phyloP scores from a whole-genome alignment of 1,140 invertebrate species.

The Tetramorium parvispinum region DNA sequence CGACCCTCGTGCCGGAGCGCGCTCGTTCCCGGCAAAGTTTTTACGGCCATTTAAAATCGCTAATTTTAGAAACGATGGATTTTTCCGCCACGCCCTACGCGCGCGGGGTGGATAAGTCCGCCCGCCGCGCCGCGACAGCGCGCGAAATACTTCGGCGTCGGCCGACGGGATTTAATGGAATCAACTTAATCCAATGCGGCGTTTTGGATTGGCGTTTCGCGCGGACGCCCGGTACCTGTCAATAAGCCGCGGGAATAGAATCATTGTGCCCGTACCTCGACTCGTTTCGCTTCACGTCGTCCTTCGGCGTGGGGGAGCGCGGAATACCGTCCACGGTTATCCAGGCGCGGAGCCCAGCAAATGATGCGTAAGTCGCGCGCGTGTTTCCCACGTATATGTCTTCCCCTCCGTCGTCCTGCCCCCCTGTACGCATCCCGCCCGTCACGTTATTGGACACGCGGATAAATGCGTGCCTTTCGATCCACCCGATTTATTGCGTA shows the following conservation, averaged over 20 bases:
- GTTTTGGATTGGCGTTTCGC: slow-evolving; percentile 1
- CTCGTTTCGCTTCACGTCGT: slow-evolving; percentile 27
- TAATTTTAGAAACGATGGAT: slow-evolving; percentile 35
- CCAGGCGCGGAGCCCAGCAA: slow-evolving; percentile 1
- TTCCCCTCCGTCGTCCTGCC: not conserved
- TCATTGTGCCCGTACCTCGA: slow-evolving; percentile 23
- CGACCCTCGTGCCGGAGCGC: not conserved
- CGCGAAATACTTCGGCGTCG: slow-evolving; percentile 3
- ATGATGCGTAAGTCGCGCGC: slow-evolving; percentile 13
- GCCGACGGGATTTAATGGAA: slow-evolving; percentile 29
- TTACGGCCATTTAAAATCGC: slow-evolving; percentile 20
- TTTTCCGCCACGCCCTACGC: slow-evolving; percentile 19
- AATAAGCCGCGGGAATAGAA: slow-evolving; percentile 39
- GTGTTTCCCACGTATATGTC: slow-evolving; percentile 5
- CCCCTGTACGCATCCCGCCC: not conserved
- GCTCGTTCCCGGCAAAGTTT: not conserved
- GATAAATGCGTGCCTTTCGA: slow-evolving; percentile 1
- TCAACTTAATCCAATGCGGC: slow-evolving; percentile 30
- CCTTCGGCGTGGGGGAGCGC: not conserved
- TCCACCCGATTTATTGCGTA: not conserved
- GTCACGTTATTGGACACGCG: not conserved
- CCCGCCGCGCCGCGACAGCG: not conserved
- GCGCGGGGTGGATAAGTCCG: not conserved
- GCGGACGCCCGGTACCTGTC: slow-evolving; percentile 29
- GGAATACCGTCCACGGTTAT: not conserved